Evolutionary conservation across 2,797 vertebrate species (phyloP).

Genomic region (Alosa sapidissima): DNA sequence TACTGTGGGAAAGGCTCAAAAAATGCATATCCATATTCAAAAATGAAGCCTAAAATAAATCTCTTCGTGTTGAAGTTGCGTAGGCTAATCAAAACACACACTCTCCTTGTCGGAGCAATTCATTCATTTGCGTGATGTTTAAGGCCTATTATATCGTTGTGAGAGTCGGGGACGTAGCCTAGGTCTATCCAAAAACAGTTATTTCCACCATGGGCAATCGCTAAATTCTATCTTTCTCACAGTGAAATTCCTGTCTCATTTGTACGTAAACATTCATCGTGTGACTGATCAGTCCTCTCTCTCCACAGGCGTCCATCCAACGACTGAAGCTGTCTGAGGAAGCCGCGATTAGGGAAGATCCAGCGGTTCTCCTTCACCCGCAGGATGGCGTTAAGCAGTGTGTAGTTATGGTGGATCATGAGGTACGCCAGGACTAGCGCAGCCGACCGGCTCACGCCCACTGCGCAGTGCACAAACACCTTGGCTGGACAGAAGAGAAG

Average conservation of each 20-base stretch:
- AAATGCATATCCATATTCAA: not conserved
- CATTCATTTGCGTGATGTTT: not conserved
- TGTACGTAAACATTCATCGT: not conserved
- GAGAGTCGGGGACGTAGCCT: no score
- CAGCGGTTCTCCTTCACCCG: slow-evolving; percentile 78
- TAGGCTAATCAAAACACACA: not conserved
- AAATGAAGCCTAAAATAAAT: not conserved
- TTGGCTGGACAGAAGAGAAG: slow-evolving; percentile 61
- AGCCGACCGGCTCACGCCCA: slow-evolving; percentile 78
- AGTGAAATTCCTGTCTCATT: not conserved
- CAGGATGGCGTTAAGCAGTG: slow-evolving; percentile 65
- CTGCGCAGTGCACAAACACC: slow-evolving; percentile 76
- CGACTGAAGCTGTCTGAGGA: slow-evolving; percentile 79
- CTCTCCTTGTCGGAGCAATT: not conserved
- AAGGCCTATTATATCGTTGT: not conserved
- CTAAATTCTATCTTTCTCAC: not conserved
- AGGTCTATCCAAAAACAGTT: not conserved
- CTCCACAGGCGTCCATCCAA: slow-evolving; percentile 74
- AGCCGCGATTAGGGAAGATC: slow-evolving; percentile 91
- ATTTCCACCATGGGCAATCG: not conserved
- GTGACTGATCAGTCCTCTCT: slow-evolving; percentile 11
- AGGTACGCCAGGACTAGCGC: slow-evolving; percentile 76
- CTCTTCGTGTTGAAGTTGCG: not conserved
- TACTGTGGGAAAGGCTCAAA: not conserved
- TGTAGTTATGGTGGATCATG: slow-evolving; percentile 74